Evolutionary conservation across 2,888 invertebrate genomes (phyloP).

Genomic region (Heliconius ismenius): DNA sequence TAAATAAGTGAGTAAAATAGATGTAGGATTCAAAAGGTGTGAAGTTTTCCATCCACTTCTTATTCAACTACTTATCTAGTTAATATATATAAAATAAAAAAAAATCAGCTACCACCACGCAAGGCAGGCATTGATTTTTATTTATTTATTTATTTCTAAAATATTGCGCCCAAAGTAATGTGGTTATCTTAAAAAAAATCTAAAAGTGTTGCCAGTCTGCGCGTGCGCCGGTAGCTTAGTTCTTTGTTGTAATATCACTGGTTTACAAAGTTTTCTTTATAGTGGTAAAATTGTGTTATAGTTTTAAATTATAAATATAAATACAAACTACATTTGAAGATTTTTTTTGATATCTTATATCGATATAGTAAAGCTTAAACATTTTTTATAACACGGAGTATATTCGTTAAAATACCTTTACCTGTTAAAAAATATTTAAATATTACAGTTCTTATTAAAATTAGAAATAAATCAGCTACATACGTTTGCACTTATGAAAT

Average conservation of each 20-base stretch:
- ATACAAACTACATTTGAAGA: background rate
- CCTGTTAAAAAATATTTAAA: too few relatives aligned
- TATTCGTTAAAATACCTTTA: too few relatives aligned
- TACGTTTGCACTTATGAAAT: too few relatives aligned
- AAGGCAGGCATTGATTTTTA: constrained; percentile 13
- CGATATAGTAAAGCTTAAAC: too few relatives aligned
- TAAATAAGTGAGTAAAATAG: background rate
- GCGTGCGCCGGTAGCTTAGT: constrained; percentile 57
- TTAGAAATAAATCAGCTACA: too few relatives aligned
- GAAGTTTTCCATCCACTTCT: background rate
- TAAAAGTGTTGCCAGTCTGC: constrained; percentile 49
- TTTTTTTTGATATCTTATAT: too few relatives aligned
- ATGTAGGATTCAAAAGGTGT: background rate
- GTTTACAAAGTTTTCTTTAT: constrained; percentile 55
- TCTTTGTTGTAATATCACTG: constrained; percentile 55
- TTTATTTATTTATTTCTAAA: constrained; percentile 17
- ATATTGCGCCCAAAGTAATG: constrained; percentile 38
- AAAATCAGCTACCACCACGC: background rate
- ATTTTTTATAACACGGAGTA: too few relatives aligned
- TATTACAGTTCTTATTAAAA: too few relatives aligned
- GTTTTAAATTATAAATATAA: background rate
- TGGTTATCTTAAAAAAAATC: constrained; percentile 43
- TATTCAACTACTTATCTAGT: background rate
- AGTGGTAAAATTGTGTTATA: background rate
- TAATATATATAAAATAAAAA: background rate